These are phyloP conservation scores for Dyspetes luteomarginatus DNA, from an alignment of 2,888 invertebrate species.

Conservation along the genomic window DNA sequence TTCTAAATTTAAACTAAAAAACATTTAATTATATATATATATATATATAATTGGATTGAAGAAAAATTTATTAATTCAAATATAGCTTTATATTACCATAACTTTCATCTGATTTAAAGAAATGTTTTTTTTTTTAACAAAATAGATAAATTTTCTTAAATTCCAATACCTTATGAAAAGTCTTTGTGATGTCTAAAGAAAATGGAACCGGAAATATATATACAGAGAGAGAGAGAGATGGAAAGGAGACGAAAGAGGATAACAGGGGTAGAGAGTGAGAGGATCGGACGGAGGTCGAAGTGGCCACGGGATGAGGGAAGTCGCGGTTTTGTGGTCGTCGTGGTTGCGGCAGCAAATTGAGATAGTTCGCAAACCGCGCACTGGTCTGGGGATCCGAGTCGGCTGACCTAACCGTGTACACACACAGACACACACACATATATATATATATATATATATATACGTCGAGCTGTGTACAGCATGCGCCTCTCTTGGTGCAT, in stretches of 20 bases:
- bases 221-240: slow-evolving; percentile 24
- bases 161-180: no score
- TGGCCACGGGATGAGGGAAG: slow-evolving; percentile 75
- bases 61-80: no score
- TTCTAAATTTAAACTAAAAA: background rate
- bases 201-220: slow-evolving; percentile 41
- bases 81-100: no score
- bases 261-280: slow-evolving; percentile 13
- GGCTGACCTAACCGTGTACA: slow-evolving; percentile 77
- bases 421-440: no score
- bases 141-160: no score
- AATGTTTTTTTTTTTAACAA: no score
- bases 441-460: slow-evolving; percentile 40
- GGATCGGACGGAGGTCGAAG: slow-evolving; percentile 58
- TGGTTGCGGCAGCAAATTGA: slow-evolving; percentile 80
- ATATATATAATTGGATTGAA: slow-evolving; percentile 58
- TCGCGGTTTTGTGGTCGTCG: slow-evolving; percentile 80
- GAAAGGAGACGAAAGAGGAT: slow-evolving; percentile 52
- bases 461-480: slow-evolving; percentile 50
- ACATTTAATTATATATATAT: background rate
- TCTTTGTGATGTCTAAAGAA: slow-evolving; percentile 24
- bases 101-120: no score
- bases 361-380: slow-evolving; percentile 82
- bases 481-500: slow-evolving; percentile 1
- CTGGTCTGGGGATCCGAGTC: slow-evolving; percentile 70